Percentiles rank a stretch among this genome's conserved stretches.
These are phyloP conservation scores for Corella eumyota DNA, from an alignment of 23 tunicate genomes.

Conservation along the genomic window DNA sequence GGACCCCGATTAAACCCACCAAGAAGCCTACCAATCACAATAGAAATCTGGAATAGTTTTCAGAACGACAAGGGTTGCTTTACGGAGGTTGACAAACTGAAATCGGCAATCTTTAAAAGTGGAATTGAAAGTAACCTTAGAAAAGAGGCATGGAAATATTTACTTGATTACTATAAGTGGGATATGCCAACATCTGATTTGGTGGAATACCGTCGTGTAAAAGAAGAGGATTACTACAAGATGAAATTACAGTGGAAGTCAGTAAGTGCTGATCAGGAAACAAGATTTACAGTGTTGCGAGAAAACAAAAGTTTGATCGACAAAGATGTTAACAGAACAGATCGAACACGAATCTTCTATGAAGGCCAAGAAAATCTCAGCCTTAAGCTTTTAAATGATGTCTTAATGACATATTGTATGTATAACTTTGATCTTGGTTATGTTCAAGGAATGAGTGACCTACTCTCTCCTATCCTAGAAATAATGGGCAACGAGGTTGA, in stretches of 20 bases:
- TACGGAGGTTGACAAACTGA: slow-evolving; percentile 32
- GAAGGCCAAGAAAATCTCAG: slow-evolving; percentile 46
- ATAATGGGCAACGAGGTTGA: slow-evolving; percentile 64
- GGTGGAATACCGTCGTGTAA: slow-evolving; percentile 13
- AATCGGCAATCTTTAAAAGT: slow-evolving; percentile 56
- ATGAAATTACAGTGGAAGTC: slow-evolving; percentile 96
- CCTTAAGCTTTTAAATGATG: slow-evolving; percentile 46
- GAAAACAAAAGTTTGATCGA: slow-evolving; percentile 67
- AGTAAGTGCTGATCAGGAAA: slow-evolving; percentile 42
- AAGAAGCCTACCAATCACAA: slow-evolving; percentile 32
- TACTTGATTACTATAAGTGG: slow-evolving; percentile 71
- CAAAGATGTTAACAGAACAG: slow-evolving; percentile 81
- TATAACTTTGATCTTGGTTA: slow-evolving; percentile 90
- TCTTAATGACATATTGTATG: slow-evolving; percentile 85
- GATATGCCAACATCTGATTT: slow-evolving; percentile 44
- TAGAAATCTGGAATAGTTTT: slow-evolving; percentile 46
- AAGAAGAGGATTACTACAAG: slow-evolving; percentile 54
- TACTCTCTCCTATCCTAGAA: slow-evolving; percentile 80
- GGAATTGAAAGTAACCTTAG: slow-evolving; percentile 53
- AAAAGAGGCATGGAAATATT: slow-evolving; percentile 90
- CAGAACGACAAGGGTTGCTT: slow-evolving; percentile 80
- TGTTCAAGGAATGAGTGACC: slow-evolving; percentile 96
- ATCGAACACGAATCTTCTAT: slow-evolving; percentile 63
- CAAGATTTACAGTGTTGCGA: slow-evolving; percentile 49
- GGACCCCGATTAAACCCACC: slow-evolving; percentile 60